phyloP scores from a whole-genome alignment of 2,113 vertebrate genomes.

The Camelus dromedarius region DNA sequence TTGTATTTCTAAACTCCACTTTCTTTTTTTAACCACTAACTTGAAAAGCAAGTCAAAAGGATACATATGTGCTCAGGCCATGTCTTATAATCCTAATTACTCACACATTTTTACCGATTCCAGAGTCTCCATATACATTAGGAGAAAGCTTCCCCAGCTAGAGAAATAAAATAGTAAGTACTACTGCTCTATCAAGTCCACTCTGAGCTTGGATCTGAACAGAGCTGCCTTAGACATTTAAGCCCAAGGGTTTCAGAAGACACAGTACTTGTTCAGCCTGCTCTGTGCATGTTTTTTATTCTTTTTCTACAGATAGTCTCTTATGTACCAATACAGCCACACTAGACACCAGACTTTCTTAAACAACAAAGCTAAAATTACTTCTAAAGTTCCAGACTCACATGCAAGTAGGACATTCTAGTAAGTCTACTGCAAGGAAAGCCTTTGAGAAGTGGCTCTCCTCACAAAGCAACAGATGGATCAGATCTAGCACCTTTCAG shows the following conservation, averaged over 20 bases:
- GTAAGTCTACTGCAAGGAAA: neutral
- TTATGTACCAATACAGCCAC: neutral
- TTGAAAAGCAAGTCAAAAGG: slow-evolving; percentile 22
- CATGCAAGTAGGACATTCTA: neutral
- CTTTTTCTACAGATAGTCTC: neutral
- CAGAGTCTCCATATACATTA: neutral
- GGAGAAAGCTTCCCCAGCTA: neutral
- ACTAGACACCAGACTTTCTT: neutral
- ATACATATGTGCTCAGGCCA: slow-evolving; percentile 4
- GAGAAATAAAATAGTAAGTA: neutral
- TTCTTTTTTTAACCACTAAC: neutral
- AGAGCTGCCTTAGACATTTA: neutral
- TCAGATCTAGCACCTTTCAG: slow-evolving; percentile 58
- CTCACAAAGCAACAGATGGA: slow-evolving; percentile 63
- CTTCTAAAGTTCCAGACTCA: slow-evolving; percentile 24
- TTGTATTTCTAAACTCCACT: neutral
- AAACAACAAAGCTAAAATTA: slow-evolving; percentile 34
- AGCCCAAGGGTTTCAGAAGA: slow-evolving; percentile 43
- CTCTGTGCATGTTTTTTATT: neutral
- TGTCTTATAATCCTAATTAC: neutral
- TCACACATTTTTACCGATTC: neutral
- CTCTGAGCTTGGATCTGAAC: neutral
- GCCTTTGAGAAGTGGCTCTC: neutral
- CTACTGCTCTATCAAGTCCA: neutral
- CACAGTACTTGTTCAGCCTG: neutral